Evolutionary conservation across 2,113 vertebrate genomes (phyloP), one percentile per base, ranked within the genome.

Genomic region (Barnardius zonarius): DNA sequence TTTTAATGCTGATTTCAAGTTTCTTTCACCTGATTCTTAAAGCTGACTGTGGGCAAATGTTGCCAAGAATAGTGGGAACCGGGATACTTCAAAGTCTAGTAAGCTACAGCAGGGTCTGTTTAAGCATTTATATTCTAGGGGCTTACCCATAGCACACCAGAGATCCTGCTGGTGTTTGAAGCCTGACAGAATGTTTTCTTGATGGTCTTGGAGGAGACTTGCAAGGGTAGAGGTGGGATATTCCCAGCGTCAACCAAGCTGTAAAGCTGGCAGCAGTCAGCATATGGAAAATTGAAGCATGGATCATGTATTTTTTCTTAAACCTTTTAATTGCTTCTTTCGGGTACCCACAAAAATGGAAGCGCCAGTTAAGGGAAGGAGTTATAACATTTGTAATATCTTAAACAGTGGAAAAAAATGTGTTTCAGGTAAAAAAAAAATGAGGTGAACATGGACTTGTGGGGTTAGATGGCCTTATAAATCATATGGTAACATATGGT

Each of bases 291-390:
- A 79, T 46, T 67, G 90, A 59, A 64, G 49, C 24, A 11, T 77
- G 84, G 72, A 69, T 92, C 63, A 69, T 15, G 14, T 33, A 67
- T 85, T 86, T 86, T 86, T 76, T 94, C 90, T 88, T 70, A 78
- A 76, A 78, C 39, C 74, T 54, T 82, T 87, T 78, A 83, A 95
- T 94, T 83, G 41, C 77, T 86, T 93, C 55, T 94, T 82, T 87
- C 73, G 90, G 37, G 77, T 90, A 73, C 64, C 22, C 33, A 30
- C 95, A 86, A 93, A 75, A 81, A 84, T 93, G 52, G 46, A 89
- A 95, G 51, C 67, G 64, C 49, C 61, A 67, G 27, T 75, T 83
- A 83, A 95, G 49, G 48, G 74, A 82, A 25, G 22, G 14, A 66
- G 22, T 74, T 66, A 11, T 33, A 83, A 74, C 25, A 30, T 54